phyloP scores from a whole-genome alignment of 2,888 invertebrate species.

The Melipona bicolor region DNA sequence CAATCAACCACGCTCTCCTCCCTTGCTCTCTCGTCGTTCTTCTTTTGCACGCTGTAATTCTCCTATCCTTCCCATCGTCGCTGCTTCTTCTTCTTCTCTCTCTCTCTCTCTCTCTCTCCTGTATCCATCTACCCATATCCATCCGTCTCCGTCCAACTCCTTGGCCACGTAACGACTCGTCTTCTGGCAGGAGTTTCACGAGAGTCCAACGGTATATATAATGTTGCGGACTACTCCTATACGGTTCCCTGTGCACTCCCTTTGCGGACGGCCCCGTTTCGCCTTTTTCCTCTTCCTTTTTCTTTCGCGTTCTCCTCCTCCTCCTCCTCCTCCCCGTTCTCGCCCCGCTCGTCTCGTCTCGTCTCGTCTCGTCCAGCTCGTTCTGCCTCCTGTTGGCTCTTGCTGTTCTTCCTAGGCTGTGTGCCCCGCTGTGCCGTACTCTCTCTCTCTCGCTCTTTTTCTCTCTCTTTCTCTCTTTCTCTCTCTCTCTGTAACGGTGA shows the following conservation, averaged over 20 bases:
- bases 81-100: constrained; percentile 4
- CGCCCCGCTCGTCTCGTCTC: constrained; percentile 5
- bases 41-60: not conserved
- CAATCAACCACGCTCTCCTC: constrained; percentile 48
- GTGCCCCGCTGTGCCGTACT: constrained; percentile 32
- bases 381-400: constrained; percentile 51
- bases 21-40: not conserved
- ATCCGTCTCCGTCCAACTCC: constrained; percentile 8
- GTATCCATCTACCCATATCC: not conserved
- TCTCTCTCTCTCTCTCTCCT: not conserved
- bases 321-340: constrained; percentile 9
- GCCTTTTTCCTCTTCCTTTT: constrained; percentile 63
- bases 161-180: constrained; percentile 49
- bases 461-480: too few relatives aligned
- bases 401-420: constrained; percentile 50
- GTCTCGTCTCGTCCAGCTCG: constrained; percentile 9
- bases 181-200: constrained; percentile 58
- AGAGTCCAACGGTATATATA: constrained; percentile 64
- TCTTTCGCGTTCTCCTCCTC: constrained; percentile 40
- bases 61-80: not conserved
- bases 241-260: constrained; percentile 60
- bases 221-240: constrained; percentile 55
- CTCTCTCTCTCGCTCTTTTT: too few relatives aligned
- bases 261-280: constrained; percentile 64
- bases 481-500: constrained; percentile 68